phyloP scores from a whole-genome alignment of 2,888 invertebrate species.

The Dryadula phaetusa region DNA sequence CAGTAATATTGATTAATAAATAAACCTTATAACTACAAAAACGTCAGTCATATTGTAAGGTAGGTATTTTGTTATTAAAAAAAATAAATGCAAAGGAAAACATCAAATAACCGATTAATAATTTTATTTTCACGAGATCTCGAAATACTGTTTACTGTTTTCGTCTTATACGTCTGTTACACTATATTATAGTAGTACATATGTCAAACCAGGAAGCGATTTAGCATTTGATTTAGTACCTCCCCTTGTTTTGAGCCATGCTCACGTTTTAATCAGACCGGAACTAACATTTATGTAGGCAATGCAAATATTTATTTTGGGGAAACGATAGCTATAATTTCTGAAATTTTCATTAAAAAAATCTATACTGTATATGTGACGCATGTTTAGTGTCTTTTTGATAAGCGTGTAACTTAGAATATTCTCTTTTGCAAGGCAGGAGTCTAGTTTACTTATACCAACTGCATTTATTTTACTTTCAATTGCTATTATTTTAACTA shows the following conservation, averaged over 20 bases:
- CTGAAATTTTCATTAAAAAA: neutral
- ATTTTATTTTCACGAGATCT: neutral
- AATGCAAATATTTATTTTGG: constrained; percentile 3
- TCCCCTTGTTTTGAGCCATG: constrained; percentile 2
- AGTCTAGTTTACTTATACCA: too few relatives aligned
- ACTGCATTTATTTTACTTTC: too few relatives aligned
- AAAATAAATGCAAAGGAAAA: neutral
- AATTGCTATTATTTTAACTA: too few relatives aligned
- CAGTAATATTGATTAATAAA: too few relatives aligned
- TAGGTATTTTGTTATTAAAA: too few relatives aligned
- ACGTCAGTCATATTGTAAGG: too few relatives aligned
- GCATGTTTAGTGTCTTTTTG: too few relatives aligned
- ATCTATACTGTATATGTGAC: neutral
- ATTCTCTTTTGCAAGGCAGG: too few relatives aligned
- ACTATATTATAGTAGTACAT: neutral
- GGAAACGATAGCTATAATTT: neutral
- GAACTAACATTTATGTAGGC: constrained; percentile 4
- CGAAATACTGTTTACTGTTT: neutral
- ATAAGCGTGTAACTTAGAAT: too few relatives aligned
- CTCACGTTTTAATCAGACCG: constrained; percentile 18
- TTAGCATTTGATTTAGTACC: constrained; percentile 17
- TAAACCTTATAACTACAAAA: too few relatives aligned
- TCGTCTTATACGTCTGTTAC: neutral
- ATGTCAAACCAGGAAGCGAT: constrained; percentile 1
- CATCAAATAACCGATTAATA: neutral